Conservation (phyloP, 2,113 vertebrate species). For the Gobius niger region DNA sequence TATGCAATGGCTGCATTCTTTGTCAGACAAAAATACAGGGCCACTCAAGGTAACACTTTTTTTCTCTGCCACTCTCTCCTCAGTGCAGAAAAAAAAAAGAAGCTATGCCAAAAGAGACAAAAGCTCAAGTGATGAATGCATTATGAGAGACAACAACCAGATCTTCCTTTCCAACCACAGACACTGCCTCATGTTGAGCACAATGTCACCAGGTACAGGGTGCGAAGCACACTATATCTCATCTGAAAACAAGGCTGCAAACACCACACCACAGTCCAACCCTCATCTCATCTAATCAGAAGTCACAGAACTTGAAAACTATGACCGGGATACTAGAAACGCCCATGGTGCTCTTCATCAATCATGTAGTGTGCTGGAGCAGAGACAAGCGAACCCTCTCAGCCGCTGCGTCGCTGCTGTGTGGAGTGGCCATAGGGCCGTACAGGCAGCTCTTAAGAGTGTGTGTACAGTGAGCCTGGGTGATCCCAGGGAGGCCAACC, state of each 20-base stretch:
- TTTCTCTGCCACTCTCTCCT: neutral
- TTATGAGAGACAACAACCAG: slow-evolving; percentile 40
- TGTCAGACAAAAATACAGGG: slow-evolving; percentile 15
- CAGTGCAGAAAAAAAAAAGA: neutral
- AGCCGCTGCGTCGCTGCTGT: slow-evolving; percentile 46
- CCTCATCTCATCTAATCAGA: slow-evolving; percentile 36
- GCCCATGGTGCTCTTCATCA: slow-evolving; percentile 70
- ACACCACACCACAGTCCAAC: slow-evolving; percentile 42
- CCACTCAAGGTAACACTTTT: slow-evolving; percentile 12
- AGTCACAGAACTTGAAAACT: slow-evolving; percentile 48
- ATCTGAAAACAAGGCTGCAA: slow-evolving; percentile 58
- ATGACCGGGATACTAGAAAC: slow-evolving; percentile 70
- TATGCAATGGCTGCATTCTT: neutral
- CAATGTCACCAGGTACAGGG: slow-evolving; percentile 22
- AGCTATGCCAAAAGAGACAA: neutral
- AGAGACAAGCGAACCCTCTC: slow-evolving; percentile 77
- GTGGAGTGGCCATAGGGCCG: slow-evolving; percentile 40
- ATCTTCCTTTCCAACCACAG: slow-evolving; percentile 23
- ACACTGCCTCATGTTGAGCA: slow-evolving; percentile 49
- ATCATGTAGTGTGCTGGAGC: slow-evolving; percentile 77
- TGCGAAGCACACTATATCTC: slow-evolving; percentile 20
- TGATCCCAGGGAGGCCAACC: slow-evolving; percentile 71
- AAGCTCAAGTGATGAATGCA: slow-evolving; percentile 36
- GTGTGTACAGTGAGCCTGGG: slow-evolving; percentile 67
- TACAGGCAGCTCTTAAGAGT: slow-evolving; percentile 69